These are phyloP conservation scores for Netelia melanura DNA, from an alignment of 2,888 invertebrate species.

Conservation along the genomic window DNA sequence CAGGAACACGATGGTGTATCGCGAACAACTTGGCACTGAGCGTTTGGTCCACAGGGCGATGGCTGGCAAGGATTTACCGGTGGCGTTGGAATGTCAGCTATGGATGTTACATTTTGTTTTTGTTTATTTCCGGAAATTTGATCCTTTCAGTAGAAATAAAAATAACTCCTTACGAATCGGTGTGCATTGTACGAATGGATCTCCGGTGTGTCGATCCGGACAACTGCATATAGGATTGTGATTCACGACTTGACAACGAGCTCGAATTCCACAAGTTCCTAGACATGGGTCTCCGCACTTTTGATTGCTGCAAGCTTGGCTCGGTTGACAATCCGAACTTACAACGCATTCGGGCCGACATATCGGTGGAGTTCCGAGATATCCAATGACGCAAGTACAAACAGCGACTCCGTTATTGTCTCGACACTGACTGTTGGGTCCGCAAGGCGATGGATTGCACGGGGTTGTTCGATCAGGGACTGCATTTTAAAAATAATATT, in stretches of 20 bases:
- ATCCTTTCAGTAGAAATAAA: background rate
- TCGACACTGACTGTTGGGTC: slow-evolving; percentile 86
- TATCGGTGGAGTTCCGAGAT: slow-evolving; percentile 83
- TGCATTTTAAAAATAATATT: slow-evolving; percentile 14
- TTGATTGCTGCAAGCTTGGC: slow-evolving; percentile 83
- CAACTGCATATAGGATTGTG: slow-evolving; percentile 86
- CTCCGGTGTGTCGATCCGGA: slow-evolving; percentile 81
- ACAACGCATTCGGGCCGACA: slow-evolving; percentile 84
- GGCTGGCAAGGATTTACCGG: slow-evolving; percentile 84
- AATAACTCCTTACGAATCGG: slow-evolving; percentile 71
- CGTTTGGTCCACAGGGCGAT: slow-evolving; percentile 85
- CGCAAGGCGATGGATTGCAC: slow-evolving; percentile 85
- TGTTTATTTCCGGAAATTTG: slow-evolving; percentile 25
- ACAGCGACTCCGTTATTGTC: slow-evolving; percentile 85
- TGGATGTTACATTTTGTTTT: slow-evolving; percentile 43
- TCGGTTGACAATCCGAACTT: slow-evolving; percentile 85
- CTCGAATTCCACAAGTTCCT: slow-evolving; percentile 85
- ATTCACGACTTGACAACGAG: slow-evolving; percentile 85
- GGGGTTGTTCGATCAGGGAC: slow-evolving; percentile 72
- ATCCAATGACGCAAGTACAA: slow-evolving; percentile 85
- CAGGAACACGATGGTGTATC: slow-evolving; percentile 86
- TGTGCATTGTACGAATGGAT: slow-evolving; percentile 83
- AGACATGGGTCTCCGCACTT: slow-evolving; percentile 85
- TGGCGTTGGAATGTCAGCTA: slow-evolving; percentile 48
- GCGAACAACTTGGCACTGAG: slow-evolving; percentile 84